These are phyloP conservation scores for Otus sunia DNA, from an alignment of 2,113 vertebrate genomes.

Conservation along the genomic window DNA sequence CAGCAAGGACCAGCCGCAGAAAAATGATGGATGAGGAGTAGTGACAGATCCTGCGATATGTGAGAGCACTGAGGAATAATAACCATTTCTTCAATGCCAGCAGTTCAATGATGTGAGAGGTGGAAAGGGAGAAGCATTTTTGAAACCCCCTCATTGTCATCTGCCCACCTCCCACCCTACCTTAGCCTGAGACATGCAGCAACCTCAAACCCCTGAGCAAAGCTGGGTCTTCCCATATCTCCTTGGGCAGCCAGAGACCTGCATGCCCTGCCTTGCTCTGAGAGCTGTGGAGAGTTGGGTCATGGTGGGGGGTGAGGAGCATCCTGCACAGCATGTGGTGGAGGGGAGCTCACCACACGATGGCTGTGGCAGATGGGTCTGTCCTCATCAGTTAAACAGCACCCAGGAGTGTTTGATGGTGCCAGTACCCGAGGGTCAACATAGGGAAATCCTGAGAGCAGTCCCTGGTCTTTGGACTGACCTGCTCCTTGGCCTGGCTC, in stretches of 20 bases:
- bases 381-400: not conserved
- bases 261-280: not conserved
- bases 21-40: not conserved
- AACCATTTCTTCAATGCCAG: not conserved
- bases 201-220: not conserved
- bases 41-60: not conserved
- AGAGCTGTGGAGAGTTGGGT: not conserved
- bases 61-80: not conserved
- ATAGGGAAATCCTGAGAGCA: not conserved
- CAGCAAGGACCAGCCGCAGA: accelerated
- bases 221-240: not conserved
- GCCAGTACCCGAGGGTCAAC: not conserved
- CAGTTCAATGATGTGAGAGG: not conserved
- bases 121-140: not conserved
- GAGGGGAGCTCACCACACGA: not conserved
- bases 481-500: not conserved
- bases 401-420: not conserved
- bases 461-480: not conserved
- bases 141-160: not conserved
- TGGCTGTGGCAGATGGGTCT: not conserved
- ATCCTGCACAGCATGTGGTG: not conserved
- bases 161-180: not conserved
- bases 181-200: not conserved
- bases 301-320: not conserved
- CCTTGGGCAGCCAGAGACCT: not conserved